phyloP scores from a whole-genome alignment of 2,888 invertebrate genomes.

The Pandemis cinnamomeana region DNA sequence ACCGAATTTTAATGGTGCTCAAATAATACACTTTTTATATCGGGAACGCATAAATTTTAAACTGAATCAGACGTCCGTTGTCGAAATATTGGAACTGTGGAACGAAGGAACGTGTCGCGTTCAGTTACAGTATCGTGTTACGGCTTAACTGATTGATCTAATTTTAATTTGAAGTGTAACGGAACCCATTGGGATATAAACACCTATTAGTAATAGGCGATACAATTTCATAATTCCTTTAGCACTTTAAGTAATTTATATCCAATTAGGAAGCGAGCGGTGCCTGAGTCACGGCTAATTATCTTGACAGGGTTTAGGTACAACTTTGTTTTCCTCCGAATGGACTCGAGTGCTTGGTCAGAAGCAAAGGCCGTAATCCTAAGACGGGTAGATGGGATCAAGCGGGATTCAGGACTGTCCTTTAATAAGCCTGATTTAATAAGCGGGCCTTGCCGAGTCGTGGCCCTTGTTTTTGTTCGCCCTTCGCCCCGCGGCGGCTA shows the following conservation, averaged over 20 bases:
- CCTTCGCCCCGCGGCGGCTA: slow-evolving; percentile 35
- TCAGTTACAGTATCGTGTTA: background rate
- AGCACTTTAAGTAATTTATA: slow-evolving; percentile 34
- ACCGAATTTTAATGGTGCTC: slow-evolving; percentile 62
- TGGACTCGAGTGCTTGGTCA: slow-evolving; percentile 21
- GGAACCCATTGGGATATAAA: slow-evolving; percentile 11
- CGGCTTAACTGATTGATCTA: slow-evolving; percentile 6
- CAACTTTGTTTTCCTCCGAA: slow-evolving; percentile 26
- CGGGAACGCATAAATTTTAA: slow-evolving; percentile 29
- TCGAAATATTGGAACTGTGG: background rate
- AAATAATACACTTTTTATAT: slow-evolving; percentile 56
- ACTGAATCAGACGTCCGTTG: slow-evolving; percentile 18
- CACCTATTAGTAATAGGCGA: slow-evolving; percentile 25
- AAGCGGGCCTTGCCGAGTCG: slow-evolving; percentile 30
- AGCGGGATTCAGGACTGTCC: slow-evolving; percentile 47
- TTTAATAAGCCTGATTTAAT: slow-evolving; percentile 59
- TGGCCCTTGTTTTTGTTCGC: slow-evolving; percentile 36
- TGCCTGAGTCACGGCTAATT: slow-evolving; percentile 22
- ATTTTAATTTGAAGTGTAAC: slow-evolving; percentile 6
- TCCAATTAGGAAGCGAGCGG: slow-evolving; percentile 28
- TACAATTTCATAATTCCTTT: slow-evolving; percentile 30
- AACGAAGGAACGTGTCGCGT: background rate
- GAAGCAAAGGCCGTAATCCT: slow-evolving; percentile 42
- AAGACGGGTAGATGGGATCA: slow-evolving; percentile 44
- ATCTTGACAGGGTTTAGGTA: slow-evolving; percentile 35